These are phyloP conservation scores for Craseonycteris thonglongyai DNA, from an alignment of 2,113 vertebrate genomes.

Conservation along the genomic window DNA sequence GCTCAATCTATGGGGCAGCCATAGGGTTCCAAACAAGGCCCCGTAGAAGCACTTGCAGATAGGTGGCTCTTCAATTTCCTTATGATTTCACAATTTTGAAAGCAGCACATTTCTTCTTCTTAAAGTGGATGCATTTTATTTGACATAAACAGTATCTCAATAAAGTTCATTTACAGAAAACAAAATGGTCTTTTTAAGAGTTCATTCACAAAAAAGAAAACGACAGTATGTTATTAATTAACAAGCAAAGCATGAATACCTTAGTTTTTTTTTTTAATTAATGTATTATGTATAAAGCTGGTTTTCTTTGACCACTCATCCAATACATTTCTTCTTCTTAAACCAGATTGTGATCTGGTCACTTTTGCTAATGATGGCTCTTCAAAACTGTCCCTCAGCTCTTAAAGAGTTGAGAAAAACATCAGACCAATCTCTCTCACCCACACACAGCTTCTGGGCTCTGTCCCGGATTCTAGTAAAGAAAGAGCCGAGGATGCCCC, in stretches of 20 bases:
- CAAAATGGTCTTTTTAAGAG: neutral
- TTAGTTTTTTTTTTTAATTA: neutral
- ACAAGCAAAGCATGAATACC: neutral
- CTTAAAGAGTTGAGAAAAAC: neutral
- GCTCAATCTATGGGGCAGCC: neutral
- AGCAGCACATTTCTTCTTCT: neutral
- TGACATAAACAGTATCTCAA: neutral
- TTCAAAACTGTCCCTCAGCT: neutral
- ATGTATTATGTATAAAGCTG: neutral
- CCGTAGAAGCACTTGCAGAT: neutral
- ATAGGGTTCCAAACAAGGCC: neutral
- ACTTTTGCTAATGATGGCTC: neutral
- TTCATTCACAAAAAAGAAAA: neutral
- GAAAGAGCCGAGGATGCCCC: neutral
- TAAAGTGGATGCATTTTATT: neutral
- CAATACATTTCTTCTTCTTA: neutral
- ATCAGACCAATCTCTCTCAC: neutral
- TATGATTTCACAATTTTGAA: neutral
- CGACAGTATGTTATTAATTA: constrained; percentile 11
- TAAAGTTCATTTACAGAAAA: neutral
- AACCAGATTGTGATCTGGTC: neutral
- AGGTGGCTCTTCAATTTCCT: neutral
- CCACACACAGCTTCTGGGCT: neutral
- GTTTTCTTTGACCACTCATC: neutral
- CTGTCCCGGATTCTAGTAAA: neutral